phyloP scores from a whole-genome alignment of 1,140 invertebrate species.

The Drosophila arawakana region DNA sequence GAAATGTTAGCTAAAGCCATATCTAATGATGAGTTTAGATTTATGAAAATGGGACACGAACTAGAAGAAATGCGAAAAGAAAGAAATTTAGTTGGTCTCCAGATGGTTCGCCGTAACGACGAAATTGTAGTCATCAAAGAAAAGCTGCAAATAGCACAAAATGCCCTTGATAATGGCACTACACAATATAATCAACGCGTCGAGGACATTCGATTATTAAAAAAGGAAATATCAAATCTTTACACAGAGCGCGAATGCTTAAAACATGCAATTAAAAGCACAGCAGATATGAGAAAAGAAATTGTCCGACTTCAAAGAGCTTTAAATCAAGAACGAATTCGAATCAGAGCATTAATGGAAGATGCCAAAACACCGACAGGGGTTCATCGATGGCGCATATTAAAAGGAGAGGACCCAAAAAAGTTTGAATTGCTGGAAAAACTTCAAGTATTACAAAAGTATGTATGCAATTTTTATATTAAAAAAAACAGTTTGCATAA shows the following conservation, averaged over 20 bases:
- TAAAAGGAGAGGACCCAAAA: constrained; percentile 89
- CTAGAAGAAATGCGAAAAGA: constrained; percentile 88
- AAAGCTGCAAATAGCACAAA: constrained; percentile 90
- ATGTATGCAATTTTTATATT: neutral
- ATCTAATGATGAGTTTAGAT: constrained; percentile 85
- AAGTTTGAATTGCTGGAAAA: constrained; percentile 88
- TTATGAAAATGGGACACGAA: constrained; percentile 88
- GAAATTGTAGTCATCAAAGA: constrained; percentile 90
- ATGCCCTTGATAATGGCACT: constrained; percentile 88
- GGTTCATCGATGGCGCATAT: constrained; percentile 91
- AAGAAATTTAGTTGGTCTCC: constrained; percentile 89
- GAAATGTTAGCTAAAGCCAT: constrained; percentile 84
- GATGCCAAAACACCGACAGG: constrained; percentile 92
- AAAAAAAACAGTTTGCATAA: too few species aligned
- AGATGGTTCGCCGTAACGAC: constrained; percentile 91
- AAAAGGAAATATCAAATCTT: constrained; percentile 90
- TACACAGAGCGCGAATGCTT: constrained; percentile 87
- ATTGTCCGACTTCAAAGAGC: constrained; percentile 90
- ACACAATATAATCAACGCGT: constrained; percentile 89
- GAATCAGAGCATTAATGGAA: constrained; percentile 91
- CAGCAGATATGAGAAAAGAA: constrained; percentile 88
- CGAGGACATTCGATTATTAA: constrained; percentile 91
- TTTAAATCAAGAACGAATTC: constrained; percentile 89
- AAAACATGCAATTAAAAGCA: constrained; percentile 87
- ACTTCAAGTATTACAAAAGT: constrained; percentile 89